A percentile compares a stretch with the other conserved stretches of the same genome.
phyloP scores from a whole-genome alignment of 2,797 vertebrate genomes.

The Dromococcyx pavoninus region DNA sequence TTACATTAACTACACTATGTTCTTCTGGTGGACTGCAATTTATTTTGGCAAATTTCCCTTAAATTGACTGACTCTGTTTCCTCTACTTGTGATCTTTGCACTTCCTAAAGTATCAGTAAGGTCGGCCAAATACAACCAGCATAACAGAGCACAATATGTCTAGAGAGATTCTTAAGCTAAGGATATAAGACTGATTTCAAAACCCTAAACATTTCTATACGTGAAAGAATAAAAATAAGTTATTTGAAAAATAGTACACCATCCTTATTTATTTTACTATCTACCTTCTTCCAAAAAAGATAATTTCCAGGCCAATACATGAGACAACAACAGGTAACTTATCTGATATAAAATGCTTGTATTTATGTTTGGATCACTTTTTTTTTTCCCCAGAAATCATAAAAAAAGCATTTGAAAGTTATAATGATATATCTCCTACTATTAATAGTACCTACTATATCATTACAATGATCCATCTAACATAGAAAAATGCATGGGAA shows the following conservation, averaged over 20 bases:
- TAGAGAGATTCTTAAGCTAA: not conserved
- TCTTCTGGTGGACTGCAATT: not conserved
- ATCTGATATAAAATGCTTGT: not conserved
- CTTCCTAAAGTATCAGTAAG: not conserved
- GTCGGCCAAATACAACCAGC: not conserved
- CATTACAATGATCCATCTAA: not conserved
- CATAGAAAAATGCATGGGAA: slow-evolving; percentile 17
- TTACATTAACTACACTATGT: not conserved
- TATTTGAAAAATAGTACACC: not conserved
- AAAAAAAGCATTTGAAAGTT: not conserved
- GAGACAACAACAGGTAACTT: not conserved
- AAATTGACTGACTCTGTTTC: slow-evolving; percentile 14
- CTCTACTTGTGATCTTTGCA: slow-evolving; percentile 10
- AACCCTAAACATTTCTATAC: not conserved
- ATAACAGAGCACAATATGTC: not conserved
- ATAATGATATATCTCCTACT: not conserved
- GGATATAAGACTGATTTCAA: not conserved
- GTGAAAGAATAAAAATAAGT: not conserved
- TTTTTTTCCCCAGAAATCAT: not conserved
- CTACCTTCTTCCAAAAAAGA: not conserved
- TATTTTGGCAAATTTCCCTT: slow-evolving; percentile 28
- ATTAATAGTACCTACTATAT: not conserved
- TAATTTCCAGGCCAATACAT: not conserved
- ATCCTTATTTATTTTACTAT: not conserved
- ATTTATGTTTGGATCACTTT: not conserved